Percentiles rank a stretch among this genome's conserved stretches.
Evolutionary conservation across 2,113 vertebrate genomes (phyloP).

Genomic region (Callopanchax toddi): DNA sequence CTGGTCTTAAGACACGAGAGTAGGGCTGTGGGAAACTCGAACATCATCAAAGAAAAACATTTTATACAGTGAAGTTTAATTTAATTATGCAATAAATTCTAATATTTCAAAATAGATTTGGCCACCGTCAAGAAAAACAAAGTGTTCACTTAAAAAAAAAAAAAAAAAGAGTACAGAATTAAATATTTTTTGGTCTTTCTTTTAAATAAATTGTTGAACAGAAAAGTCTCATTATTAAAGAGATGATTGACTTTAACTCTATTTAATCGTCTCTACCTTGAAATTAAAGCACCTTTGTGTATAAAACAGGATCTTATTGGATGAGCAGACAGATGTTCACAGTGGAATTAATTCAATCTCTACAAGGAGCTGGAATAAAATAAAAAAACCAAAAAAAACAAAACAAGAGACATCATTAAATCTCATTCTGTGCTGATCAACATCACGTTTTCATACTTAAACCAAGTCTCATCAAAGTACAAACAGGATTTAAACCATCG

Average conservation of each 20-base stretch:
- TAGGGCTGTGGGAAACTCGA: too few relatives aligned
- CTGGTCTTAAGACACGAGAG: neutral
- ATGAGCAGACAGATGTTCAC: too few relatives aligned
- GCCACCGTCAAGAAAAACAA: conserved; percentile 9
- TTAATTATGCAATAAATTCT: neutral
- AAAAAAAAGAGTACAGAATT: too few relatives aligned
- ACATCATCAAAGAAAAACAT: too few relatives aligned
- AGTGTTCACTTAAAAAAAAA: neutral
- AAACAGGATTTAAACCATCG: conserved; percentile 4
- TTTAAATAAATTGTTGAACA: conserved; percentile 46
- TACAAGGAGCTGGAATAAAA: neutral
- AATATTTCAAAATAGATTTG: neutral
- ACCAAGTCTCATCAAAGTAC: too few relatives aligned
- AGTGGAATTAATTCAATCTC: too few relatives aligned
- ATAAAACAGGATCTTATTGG: too few relatives aligned
- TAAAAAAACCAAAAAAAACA: neutral
- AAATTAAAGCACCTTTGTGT: neutral
- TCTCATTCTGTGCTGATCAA: neutral
- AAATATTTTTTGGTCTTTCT: conserved; percentile 31
- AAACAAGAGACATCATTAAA: neutral
- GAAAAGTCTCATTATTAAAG: conserved; percentile 39
- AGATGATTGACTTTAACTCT: conserved; percentile 7
- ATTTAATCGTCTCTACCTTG: conserved; percentile 6
- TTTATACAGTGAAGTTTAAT: too few relatives aligned
- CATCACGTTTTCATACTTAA: conserved; percentile 3